A percentile compares a stretch with the other conserved stretches of the same genome.
phyloP scores from a whole-genome alignment of 2,113 vertebrate genomes.

The Phaethon lepturus region DNA sequence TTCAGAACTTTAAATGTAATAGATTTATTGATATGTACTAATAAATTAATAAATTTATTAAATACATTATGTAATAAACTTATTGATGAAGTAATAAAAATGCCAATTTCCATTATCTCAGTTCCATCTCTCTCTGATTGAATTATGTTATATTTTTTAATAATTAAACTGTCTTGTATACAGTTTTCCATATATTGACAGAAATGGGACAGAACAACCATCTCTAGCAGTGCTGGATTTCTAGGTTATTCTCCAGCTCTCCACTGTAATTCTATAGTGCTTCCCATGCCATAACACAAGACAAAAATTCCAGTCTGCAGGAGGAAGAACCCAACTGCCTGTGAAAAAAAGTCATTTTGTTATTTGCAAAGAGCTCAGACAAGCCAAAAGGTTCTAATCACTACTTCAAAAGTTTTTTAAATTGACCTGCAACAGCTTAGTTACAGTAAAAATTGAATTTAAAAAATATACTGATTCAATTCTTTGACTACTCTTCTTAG shows the following conservation, averaged over 20 bases:
- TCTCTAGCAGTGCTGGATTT: neutral
- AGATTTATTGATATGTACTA: too few relatives aligned
- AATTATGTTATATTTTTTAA: neutral
- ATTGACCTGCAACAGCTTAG: neutral
- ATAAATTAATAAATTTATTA: too few relatives aligned
- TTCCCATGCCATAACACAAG: neutral
- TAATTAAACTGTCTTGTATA: neutral
- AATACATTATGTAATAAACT: too few relatives aligned
- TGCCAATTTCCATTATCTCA: neutral
- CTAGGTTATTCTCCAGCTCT: neutral
- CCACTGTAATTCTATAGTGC: neutral
- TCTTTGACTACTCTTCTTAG: neutral
- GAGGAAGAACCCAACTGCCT: neutral
- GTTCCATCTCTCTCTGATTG: neutral
- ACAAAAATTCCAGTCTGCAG: neutral
- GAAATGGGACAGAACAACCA: neutral
- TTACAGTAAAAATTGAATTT: neutral
- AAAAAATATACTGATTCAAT: neutral
- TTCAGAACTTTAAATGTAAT: neutral
- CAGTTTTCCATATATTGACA: neutral
- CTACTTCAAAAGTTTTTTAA: neutral
- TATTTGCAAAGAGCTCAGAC: neutral
- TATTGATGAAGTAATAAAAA: too few relatives aligned
- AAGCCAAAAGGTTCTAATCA: neutral
- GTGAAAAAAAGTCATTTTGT: accelerated